These are phyloP conservation scores for Ethmia dodecea DNA, from an alignment of 2,888 invertebrate genomes.

Conservation along the genomic window DNA sequence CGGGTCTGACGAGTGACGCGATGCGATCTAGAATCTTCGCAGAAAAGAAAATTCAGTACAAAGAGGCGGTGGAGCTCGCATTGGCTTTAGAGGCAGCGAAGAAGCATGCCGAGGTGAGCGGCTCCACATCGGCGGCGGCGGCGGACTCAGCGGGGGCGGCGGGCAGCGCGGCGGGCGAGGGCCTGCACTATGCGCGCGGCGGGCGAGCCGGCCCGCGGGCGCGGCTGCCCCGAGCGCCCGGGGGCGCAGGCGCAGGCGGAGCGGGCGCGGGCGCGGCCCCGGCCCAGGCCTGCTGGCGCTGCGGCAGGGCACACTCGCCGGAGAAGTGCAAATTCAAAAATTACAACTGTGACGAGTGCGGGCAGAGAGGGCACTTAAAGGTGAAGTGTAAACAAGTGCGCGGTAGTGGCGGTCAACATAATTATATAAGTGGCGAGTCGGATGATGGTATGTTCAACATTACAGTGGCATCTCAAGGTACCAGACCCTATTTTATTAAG, in stretches of 20 bases:
- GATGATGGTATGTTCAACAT: not conserved
- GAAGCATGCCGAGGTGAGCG: too few species aligned
- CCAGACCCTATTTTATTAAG: too few species aligned
- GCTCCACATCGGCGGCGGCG: too few species aligned
- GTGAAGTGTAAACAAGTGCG: conserved; percentile 7
- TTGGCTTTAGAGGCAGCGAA: too few species aligned
- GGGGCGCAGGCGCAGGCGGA: conserved; percentile 2
- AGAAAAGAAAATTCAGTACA: too few species aligned
- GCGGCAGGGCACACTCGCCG: conserved; percentile 10
- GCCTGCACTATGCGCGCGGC: not conserved
- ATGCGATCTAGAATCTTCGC: too few species aligned
- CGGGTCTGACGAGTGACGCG: too few species aligned
- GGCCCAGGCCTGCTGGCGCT: too few species aligned
- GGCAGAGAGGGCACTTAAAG: conserved; percentile 12
- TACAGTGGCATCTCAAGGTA: not conserved
- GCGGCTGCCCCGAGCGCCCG: conserved; percentile 12
- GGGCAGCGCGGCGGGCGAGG: conserved; percentile 3
- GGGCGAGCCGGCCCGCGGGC: not conserved
- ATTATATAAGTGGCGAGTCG: conserved; percentile 2
- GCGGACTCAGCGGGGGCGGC: too few species aligned
- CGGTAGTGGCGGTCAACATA: not conserved
- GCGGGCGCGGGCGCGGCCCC: too few species aligned
- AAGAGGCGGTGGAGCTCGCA: too few species aligned
- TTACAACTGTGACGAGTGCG: conserved; percentile 13
- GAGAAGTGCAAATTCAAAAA: conserved; percentile 13